Percentiles rank a stretch among this genome's conserved stretches.
Evolutionary conservation across 2,113 vertebrate genomes (phyloP).

Genomic region (Pipa parva): DNA sequence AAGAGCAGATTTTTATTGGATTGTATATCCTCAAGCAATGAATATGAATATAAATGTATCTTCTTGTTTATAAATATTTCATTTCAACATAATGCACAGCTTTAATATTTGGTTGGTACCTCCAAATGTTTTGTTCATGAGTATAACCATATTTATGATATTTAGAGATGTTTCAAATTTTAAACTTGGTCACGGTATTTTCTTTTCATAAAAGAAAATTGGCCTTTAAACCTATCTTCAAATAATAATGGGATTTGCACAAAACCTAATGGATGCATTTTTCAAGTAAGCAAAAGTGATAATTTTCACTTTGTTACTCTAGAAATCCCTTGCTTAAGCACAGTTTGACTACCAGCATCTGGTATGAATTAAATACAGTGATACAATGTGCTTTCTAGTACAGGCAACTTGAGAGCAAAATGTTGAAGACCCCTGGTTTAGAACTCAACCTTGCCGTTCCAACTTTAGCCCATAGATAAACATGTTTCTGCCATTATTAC

Average conservation of each 20-base stretch:
- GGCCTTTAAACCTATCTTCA: neutral
- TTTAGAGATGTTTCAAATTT: constrained; percentile 5
- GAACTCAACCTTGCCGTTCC: no score
- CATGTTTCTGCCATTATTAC: no score
- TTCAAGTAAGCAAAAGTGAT: neutral
- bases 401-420: no score
- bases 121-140: constrained; percentile 5
- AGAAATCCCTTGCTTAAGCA: no score
- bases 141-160: constrained; percentile 4
- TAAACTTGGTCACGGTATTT: neutral
- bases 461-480: no score
- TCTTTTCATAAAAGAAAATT: neutral
- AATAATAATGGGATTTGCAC: constrained; percentile 4
- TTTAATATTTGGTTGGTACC: constrained; percentile 31
- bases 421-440: no score
- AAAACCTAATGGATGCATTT: neutral
- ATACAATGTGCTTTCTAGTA: no score
- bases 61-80: constrained; percentile 37
- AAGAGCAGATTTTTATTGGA: constrained; percentile 16
- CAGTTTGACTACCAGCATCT: no score
- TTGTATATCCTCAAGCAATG: constrained; percentile 12
- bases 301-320: no score
- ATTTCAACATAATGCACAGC: constrained; percentile 33
- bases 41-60: constrained; percentile 28
- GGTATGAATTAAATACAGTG: no score